phyloP scores from a whole-genome alignment of 2,797 vertebrate species.

The Moxostoma hubbsi region DNA sequence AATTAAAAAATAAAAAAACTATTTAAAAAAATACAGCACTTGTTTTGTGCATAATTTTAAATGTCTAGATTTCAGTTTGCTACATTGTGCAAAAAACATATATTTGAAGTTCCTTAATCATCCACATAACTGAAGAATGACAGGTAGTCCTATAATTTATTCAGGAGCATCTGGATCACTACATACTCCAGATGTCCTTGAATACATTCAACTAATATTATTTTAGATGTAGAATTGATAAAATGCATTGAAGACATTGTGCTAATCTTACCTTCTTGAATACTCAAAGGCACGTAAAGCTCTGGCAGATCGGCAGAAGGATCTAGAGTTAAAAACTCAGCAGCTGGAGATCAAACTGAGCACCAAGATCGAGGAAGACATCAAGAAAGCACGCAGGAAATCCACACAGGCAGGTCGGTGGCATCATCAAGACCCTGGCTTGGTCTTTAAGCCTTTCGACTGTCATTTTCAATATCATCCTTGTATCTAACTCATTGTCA shows the following conservation, averaged over 20 bases:
- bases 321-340: constrained; percentile 95
- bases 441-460: not conserved
- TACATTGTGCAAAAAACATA: no score
- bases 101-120: not conserved
- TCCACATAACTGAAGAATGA: not conserved
- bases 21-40: no score
- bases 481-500: not conserved
- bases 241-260: not conserved
- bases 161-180: constrained; percentile 7
- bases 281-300: constrained; percentile 87
- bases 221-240: not conserved
- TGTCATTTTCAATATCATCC: not conserved
- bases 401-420: constrained; percentile 96
- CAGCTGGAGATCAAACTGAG: constrained; percentile 95
- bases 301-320: constrained; percentile 92
- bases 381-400: constrained; percentile 96
- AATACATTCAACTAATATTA: not conserved
- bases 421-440: not conserved
- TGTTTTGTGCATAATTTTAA: no score
- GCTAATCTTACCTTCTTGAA: not conserved
- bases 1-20: no score
- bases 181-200: not conserved
- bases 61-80: no score
- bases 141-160: not conserved
- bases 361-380: constrained; percentile 96